phyloP scores from a whole-genome alignment of 2,888 invertebrate genomes.

The Drosophila algonquin region DNA sequence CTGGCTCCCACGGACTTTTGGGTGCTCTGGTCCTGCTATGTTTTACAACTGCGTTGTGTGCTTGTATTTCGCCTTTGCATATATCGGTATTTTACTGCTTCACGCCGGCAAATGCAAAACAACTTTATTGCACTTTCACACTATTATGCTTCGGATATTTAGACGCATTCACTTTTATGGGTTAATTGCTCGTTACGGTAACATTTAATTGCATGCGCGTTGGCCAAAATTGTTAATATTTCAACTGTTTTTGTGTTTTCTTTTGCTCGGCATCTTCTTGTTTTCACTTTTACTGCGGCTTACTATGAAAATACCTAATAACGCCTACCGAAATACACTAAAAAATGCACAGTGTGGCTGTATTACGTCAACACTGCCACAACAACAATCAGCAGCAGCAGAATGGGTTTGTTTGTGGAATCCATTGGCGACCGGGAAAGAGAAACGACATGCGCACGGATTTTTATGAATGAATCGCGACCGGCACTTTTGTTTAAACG shows the following conservation, averaged over 20 bases:
- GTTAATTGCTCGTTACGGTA: conserved; percentile 2
- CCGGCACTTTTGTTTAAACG: conserved; percentile 33
- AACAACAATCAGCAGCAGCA: conserved; percentile 26
- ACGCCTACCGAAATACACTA: conserved; percentile 40
- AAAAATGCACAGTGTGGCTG: conserved; percentile 52
- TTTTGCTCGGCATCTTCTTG: conserved; percentile 49
- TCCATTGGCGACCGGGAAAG: conserved; percentile 37
- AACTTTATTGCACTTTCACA: conserved; percentile 16
- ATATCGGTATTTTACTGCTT: background rate
- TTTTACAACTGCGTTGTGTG: conserved; percentile 37
- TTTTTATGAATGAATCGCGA: conserved; percentile 61
- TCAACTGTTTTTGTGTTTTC: conserved; percentile 29
- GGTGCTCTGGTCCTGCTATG: background rate
- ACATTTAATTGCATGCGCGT: conserved; percentile 8
- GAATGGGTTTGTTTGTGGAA: conserved; percentile 70
- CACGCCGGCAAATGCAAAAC: conserved; percentile 18
- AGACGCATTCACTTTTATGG: conserved; percentile 2
- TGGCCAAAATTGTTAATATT: conserved; percentile 8
- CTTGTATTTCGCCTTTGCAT: conserved; percentile 44
- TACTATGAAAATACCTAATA: conserved; percentile 48
- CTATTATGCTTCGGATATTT: background rate
- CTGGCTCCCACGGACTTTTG: background rate
- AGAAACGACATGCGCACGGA: conserved; percentile 43
- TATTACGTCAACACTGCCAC: conserved; percentile 57
- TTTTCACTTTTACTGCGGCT: conserved; percentile 65